Evolutionary conservation across 2,113 vertebrate genomes (phyloP).

Genomic region (Passerina amoena): DNA sequence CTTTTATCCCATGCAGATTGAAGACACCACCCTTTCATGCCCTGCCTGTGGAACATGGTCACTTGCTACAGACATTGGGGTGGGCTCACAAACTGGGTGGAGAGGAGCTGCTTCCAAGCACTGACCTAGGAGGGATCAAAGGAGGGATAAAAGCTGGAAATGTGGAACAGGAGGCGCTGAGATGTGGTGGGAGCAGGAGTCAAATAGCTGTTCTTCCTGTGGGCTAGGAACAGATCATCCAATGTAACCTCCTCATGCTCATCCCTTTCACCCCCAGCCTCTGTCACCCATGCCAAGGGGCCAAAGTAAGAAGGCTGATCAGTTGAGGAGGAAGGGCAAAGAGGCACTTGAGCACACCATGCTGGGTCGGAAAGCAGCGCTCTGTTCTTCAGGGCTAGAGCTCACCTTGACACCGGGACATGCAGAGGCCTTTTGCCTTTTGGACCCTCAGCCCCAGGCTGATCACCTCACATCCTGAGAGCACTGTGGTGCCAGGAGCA

Average conservation of each 20-base stretch:
- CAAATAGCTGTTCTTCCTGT: neutral
- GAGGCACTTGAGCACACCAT: accelerated
- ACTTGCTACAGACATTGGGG: neutral
- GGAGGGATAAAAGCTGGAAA: neutral
- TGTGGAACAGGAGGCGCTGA: neutral
- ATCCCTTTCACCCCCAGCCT: neutral
- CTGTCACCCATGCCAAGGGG: accelerated
- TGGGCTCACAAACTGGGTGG: neutral
- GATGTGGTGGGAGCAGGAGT: neutral
- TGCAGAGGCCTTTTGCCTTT: neutral
- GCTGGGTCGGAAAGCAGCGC: neutral
- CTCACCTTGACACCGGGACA: neutral
- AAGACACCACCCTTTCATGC: neutral
- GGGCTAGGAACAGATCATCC: neutral
- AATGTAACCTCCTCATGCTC: neutral
- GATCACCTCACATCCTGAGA: neutral
- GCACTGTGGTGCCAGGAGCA: neutral
- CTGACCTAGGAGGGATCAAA: neutral
- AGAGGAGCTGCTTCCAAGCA: neutral
- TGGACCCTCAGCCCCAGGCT: neutral
- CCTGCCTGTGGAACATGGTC: neutral
- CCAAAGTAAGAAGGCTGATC: neutral
- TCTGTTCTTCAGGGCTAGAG: neutral
- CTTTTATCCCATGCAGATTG: neutral
- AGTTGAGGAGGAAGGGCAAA: neutral